Conservation (phyloP, 2,797 vertebrate genomes). For the Spea hammondii region DNA sequence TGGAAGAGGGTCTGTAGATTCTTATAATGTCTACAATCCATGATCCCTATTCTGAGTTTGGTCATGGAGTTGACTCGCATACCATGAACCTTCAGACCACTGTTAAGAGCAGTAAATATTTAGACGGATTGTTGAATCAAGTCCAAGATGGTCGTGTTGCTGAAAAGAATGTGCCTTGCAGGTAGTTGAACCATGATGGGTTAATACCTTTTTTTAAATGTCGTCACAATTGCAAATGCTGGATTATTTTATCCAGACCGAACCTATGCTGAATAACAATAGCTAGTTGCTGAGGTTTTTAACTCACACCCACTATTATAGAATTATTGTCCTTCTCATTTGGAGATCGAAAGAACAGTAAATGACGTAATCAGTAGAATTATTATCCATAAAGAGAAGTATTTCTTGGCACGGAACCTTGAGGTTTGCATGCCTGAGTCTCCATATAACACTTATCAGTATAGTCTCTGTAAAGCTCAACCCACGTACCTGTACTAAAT, state of each 20-base stretch:
- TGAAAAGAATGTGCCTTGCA: too few relatives aligned
- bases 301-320: slow-evolving; percentile 33
- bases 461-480: neutral
- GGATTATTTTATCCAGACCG: slow-evolving; percentile 1
- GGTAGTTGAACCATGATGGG: too few relatives aligned
- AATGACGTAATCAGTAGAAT: slow-evolving; percentile 16
- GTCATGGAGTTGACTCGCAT: too few relatives aligned
- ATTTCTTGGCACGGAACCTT: slow-evolving; percentile 15
- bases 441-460: slow-evolving; percentile 4
- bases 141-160: too few relatives aligned
- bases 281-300: neutral
- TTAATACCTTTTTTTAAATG: too few relatives aligned
- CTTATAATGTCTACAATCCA: too few relatives aligned
- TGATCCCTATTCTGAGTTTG: too few relatives aligned
- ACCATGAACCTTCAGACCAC: too few relatives aligned
- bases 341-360: slow-evolving; percentile 1
- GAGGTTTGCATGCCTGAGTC: slow-evolving; percentile 11
- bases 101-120: too few relatives aligned
- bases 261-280: neutral
- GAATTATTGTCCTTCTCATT: neutral
- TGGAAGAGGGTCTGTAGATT: too few relatives aligned
- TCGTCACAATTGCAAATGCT: neutral
- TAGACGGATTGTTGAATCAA: too few relatives aligned
- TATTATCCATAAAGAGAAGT: slow-evolving; percentile 5
- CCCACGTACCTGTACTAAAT: neutral